Evolutionary conservation across 2,888 invertebrate species (phyloP).

Genomic region (Hyposoter didymator): DNA sequence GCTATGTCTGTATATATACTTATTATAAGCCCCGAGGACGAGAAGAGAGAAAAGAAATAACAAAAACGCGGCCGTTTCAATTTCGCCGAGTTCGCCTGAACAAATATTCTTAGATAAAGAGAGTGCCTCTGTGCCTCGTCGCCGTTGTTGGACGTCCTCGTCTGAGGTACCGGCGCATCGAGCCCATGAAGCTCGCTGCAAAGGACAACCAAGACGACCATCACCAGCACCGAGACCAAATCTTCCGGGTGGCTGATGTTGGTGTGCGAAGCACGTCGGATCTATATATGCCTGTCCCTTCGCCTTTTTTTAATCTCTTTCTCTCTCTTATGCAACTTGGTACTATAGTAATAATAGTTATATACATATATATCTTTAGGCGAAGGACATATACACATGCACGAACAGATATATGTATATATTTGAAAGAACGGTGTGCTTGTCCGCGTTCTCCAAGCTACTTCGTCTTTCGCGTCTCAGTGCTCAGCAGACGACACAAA

Average conservation of each 20-base stretch:
- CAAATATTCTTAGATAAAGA: slow-evolving; percentile 78
- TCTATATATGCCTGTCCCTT: slow-evolving; percentile 32
- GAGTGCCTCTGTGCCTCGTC: slow-evolving; percentile 64
- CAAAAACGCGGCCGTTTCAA: slow-evolving; percentile 75
- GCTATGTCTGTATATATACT: slow-evolving; percentile 27
- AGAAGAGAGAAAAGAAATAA: slow-evolving; percentile 67
- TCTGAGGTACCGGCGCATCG: slow-evolving; percentile 46
- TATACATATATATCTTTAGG: background rate
- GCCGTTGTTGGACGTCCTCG: slow-evolving; percentile 40
- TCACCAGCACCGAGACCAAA: slow-evolving; percentile 36
- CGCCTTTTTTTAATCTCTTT: slow-evolving; percentile 26
- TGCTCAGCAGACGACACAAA: slow-evolving; percentile 64
- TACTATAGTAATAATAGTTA: slow-evolving; percentile 8
- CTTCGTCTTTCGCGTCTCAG: slow-evolving; percentile 44
- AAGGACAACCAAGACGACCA: slow-evolving; percentile 49
- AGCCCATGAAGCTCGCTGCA: slow-evolving; percentile 47
- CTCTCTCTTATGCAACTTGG: slow-evolving; percentile 33
- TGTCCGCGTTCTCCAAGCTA: slow-evolving; percentile 46
- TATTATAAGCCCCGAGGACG: slow-evolving; percentile 57
- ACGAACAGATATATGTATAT: background rate
- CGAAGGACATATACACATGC: background rate
- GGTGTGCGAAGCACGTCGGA: slow-evolving; percentile 57
- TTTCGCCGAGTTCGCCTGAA: slow-evolving; percentile 76
- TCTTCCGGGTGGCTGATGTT: slow-evolving; percentile 71
- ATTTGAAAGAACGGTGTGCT: slow-evolving; percentile 29